A percentile compares a stretch with the other conserved stretches of the same genome.
phyloP scores from a whole-genome alignment of 2,113 vertebrate species.

The Dicerorhinus sumatrensis region DNA sequence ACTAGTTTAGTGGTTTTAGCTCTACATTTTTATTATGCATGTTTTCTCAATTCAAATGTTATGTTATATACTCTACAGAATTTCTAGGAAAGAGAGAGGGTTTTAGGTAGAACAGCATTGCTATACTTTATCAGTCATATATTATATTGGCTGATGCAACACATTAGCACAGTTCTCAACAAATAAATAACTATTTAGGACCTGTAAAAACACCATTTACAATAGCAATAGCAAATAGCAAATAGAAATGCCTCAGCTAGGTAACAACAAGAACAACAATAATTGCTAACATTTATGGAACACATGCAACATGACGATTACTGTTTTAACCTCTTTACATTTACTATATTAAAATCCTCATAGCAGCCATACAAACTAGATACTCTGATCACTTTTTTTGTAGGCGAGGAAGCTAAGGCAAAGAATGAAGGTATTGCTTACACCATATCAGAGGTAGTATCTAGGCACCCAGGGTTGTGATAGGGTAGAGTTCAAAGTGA shows the following conservation, averaged over 20 bases:
- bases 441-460: background rate
- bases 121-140: background rate
- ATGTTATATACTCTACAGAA: background rate
- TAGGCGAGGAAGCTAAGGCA: background rate
- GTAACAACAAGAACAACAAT: background rate
- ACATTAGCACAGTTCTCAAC: background rate
- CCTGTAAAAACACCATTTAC: background rate
- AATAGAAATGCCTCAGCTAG: background rate
- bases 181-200: background rate
- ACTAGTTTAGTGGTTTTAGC: background rate
- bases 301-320: background rate
- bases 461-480: background rate
- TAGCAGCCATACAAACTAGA: rapidly evolving
- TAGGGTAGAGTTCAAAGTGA: background rate
- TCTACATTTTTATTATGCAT: background rate
- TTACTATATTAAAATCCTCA: background rate
- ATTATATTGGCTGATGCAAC: background rate
- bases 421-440: background rate
- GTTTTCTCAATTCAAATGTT: background rate
- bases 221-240: background rate
- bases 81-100: background rate
- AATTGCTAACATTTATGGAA: background rate
- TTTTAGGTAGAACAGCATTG: background rate
- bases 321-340: background rate
- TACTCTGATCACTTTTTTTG: background rate